A percentile compares a stretch with the other conserved stretches of the same genome.
Conservation (phyloP, 2,888 invertebrate genomes). For the Cephus runcator region DNA sequence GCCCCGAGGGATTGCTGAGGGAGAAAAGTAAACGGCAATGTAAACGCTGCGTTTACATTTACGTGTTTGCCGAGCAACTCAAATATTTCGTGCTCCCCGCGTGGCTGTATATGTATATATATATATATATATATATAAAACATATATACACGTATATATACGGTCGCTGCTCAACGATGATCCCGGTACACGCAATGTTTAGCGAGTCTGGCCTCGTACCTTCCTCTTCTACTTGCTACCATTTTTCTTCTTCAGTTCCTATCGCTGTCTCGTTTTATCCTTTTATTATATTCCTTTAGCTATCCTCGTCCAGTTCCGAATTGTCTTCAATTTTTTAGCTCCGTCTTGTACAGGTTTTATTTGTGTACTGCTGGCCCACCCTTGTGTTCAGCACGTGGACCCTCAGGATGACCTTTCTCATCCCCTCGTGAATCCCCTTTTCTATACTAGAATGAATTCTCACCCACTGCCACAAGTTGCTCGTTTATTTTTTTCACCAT, state of each 20-base stretch:
- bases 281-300: neutral
- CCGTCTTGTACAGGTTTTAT: neutral
- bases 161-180: conserved; percentile 24
- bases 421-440: conserved; percentile 1
- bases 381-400: neutral
- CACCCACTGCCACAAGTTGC: neutral
- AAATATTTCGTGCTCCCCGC: conserved; percentile 58
- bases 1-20: conserved; percentile 35
- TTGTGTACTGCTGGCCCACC: neutral
- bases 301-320: neutral
- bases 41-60: conserved; percentile 64
- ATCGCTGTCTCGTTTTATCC: conserved; percentile 11
- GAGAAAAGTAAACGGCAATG: conserved; percentile 62
- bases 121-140: neutral
- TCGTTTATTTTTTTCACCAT: neutral
- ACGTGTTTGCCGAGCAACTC: conserved; percentile 64
- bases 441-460: conserved; percentile 4
- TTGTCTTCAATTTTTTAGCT: neutral
- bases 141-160: neutral
- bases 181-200: conserved; percentile 53
- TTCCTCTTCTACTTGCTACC: neutral
- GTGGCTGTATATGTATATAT: conserved; percentile 7
- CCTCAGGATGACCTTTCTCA: neutral
- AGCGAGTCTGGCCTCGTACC: conserved; percentile 29
- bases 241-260: conserved; percentile 10